Conservation (phyloP, 2,113 vertebrate species). For the Seriola quinqueradiata region DNA sequence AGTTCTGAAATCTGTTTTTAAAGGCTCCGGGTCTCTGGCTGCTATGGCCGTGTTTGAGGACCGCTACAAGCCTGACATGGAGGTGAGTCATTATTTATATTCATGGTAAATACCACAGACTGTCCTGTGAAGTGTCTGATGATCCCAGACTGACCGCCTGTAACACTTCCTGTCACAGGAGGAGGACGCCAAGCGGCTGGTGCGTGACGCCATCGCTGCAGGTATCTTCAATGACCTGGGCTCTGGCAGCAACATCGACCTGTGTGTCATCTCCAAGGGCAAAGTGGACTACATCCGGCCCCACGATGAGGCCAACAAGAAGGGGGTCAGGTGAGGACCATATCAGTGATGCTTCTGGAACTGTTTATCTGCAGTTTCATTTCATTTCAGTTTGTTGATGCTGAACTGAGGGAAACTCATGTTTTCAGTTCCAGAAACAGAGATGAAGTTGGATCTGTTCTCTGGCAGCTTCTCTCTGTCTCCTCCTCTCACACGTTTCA, state of each 20-base stretch:
- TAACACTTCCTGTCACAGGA: constrained; percentile 81
- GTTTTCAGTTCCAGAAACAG: no score
- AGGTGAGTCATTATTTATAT: constrained; percentile 82
- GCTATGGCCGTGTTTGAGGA: constrained; percentile 99
- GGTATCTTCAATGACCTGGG: constrained; percentile 98
- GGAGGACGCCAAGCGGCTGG: constrained; percentile 92
- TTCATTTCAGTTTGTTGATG: no score
- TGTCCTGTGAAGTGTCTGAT: background rate
- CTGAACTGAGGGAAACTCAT: no score
- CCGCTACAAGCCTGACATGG: constrained; percentile 93
- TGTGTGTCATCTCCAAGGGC: constrained; percentile 94
- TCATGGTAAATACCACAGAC: background rate
- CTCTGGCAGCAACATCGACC: constrained; percentile 96
- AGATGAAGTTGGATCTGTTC: no score
- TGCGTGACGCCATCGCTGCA: constrained; percentile 94
- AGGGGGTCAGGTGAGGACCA: constrained; percentile 90
- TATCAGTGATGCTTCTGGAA: background rate
- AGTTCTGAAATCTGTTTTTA: background rate
- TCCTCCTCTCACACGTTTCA: no score
- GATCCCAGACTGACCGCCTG: background rate
- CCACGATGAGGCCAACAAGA: constrained; percentile 92
- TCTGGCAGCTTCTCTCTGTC: no score
- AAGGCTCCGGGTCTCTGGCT: constrained; percentile 96
- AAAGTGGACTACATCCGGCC: constrained; percentile 95
- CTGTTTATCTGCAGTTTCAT: no score